Evolutionary conservation across 2,113 vertebrate species (phyloP).

Genomic region (Lycocorax pyrrhopterus): DNA sequence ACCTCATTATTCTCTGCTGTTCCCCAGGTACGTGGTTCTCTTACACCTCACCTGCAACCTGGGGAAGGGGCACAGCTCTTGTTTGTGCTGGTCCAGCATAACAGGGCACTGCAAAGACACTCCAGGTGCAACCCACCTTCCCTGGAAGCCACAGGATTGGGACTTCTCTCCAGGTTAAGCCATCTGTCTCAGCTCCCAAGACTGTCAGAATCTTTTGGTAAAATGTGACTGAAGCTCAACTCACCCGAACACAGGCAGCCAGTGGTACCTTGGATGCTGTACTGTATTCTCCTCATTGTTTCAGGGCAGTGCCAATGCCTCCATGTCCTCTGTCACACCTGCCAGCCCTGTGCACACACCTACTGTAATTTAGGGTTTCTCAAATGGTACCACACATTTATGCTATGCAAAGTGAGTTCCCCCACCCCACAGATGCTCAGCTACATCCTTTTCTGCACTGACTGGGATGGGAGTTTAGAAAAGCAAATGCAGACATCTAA

Average conservation of each 20-base stretch:
- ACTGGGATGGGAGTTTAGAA: neutral
- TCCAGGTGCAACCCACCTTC: accelerated
- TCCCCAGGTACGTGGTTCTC: neutral
- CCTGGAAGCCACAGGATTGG: neutral
- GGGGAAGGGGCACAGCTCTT: neutral
- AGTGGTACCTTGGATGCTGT: neutral
- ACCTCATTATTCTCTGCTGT: neutral
- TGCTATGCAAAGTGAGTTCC: neutral
- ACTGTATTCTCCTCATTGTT: neutral
- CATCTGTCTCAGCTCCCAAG: neutral
- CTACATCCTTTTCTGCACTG: neutral
- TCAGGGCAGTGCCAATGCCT: neutral
- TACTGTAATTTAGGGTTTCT: neutral
- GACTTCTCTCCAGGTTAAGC: neutral
- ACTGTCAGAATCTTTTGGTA: neutral
- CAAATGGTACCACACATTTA: neutral
- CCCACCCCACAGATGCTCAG: neutral
- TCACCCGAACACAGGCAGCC: neutral
- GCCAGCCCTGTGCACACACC: neutral
- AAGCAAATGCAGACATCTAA: neutral
- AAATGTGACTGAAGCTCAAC: neutral
- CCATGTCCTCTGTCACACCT: neutral
- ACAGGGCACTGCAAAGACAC: neutral
- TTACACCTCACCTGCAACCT: neutral
- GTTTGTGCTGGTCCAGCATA: neutral